Base-by-base conservation (phyloP, 2,888 invertebrate species). In the Harpalus rubripes region DNA sequence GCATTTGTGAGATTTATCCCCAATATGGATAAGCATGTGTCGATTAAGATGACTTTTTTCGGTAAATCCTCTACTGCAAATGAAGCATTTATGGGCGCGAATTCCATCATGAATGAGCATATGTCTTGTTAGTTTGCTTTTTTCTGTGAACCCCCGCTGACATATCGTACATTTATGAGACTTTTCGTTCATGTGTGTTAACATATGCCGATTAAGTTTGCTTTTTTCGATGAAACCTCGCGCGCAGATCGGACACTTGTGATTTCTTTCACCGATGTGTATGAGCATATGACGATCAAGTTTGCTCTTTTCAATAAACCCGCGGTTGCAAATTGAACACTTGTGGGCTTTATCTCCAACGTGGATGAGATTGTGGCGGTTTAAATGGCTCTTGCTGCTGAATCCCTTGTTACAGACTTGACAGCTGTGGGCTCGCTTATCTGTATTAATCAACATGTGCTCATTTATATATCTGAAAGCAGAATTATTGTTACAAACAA, bases 361-460 rank as follows among this genome's bases (percentile, higher is more conserved):
- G 63, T 84, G 84, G 2, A 84, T 84, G n/a, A 84, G 44, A 44
- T 78, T 84, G n/a, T 84, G 84, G 15, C 84, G 84, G 59, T 84
- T 84, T 26, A 84, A 52, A 59, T 84, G 84, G 44, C 84, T 84
- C 18, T 84, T 84, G 8, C 84, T 84, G 32, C 78, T 84, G 56
- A 84, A 84, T 15, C 84, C 84, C 52, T 84, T 84, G 22, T 52
- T 84, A 44, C 84, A 84, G 72, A 78, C 63, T 12, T 78, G 44
- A 63, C 84, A 84, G 78, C 78, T 63, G 52, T 84, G 84, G 12
- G 84, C 32, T 10, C 61, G 58, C 65, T 84, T 84, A 84, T 84
- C 84, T 65, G 84, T 78, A 32, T 84, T 74, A 63, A 84, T 83
- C 74, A 84, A 84, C 84, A 84, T 84, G 84, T 84, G 84, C 58